Percentiles rank a stretch among this genome's conserved stretches.
Evolutionary conservation across 2,113 vertebrate species (phyloP).

Genomic region (Formicarius rufipectus): DNA sequence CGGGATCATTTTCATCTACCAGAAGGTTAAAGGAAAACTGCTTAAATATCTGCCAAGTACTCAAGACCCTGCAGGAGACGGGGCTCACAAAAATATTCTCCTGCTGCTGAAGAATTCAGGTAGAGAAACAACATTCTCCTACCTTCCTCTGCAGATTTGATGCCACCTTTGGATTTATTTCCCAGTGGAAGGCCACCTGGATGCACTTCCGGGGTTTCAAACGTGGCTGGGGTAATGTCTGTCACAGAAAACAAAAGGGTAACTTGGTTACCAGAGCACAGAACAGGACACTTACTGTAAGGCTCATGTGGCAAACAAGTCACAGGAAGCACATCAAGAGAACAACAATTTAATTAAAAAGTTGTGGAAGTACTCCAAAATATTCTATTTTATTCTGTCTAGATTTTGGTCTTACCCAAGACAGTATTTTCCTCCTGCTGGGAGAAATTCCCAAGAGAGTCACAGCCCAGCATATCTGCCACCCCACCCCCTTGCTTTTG

Average conservation of each 20-base stretch:
- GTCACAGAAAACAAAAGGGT: background rate
- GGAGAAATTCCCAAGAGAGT: background rate
- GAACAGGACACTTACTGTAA: background rate
- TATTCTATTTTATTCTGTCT: background rate
- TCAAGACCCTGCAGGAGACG: background rate
- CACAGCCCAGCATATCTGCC: background rate
- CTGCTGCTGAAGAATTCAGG: background rate
- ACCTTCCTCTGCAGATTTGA: conserved; percentile 78
- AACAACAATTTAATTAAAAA: background rate
- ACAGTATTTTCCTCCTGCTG: background rate
- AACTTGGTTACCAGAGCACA: background rate
- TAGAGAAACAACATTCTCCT: background rate
- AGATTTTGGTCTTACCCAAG: background rate
- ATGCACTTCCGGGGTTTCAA: conserved; percentile 90
- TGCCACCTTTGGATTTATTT: conserved; percentile 56
- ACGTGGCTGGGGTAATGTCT: conserved; percentile 93
- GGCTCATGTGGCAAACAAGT: background rate
- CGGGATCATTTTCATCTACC: background rate
- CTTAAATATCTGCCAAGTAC: background rate
- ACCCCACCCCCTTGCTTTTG: background rate
- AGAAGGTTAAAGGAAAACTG: background rate
- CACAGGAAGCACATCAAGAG: background rate
- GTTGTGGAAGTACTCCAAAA: background rate
- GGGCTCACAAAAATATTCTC: background rate
- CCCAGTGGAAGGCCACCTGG: conserved; percentile 67